Percentiles rank a stretch among this genome's conserved stretches.
Evolutionary conservation across 2,113 vertebrate species (phyloP).

Genomic region (Gopherus flavomarginatus): DNA sequence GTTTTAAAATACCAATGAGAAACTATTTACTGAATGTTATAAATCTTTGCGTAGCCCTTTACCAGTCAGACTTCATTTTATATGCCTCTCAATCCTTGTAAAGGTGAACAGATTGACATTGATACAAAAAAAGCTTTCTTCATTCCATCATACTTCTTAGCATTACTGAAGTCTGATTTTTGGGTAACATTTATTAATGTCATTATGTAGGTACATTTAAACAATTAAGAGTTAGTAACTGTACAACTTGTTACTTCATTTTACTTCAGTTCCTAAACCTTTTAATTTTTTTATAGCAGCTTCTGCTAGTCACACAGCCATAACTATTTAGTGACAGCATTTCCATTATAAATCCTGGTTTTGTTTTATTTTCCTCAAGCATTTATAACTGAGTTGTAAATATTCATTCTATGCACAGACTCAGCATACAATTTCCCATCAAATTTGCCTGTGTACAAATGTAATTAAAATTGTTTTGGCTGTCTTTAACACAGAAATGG

Average conservation of each 20-base stretch:
- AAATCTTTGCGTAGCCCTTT: constrained; percentile 42
- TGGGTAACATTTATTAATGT: constrained; percentile 36
- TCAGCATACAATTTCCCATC: neutral
- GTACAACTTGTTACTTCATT: neutral
- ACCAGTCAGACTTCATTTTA: constrained; percentile 49
- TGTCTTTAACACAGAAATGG: neutral
- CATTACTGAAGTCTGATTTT: neutral
- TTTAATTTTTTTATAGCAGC: neutral
- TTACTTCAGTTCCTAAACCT: neutral
- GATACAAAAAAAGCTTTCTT: neutral
- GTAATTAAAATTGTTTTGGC: neutral
- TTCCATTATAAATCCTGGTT: neutral
- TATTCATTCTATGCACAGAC: neutral
- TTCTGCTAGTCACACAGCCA: neutral
- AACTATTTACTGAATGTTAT: constrained; percentile 47
- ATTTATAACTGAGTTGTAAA: neutral
- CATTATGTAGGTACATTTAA: neutral
- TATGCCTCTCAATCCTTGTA: constrained; percentile 29
- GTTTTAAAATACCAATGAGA: constrained; percentile 41
- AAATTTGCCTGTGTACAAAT: neutral
- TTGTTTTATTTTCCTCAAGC: neutral
- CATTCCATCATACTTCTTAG: constrained; percentile 36
- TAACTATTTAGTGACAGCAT: neutral
- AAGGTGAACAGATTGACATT: constrained; percentile 31
- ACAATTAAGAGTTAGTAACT: neutral